Conservation (phyloP, 2,888 invertebrate genomes). For the Peribatodes rhomboidaria region DNA sequence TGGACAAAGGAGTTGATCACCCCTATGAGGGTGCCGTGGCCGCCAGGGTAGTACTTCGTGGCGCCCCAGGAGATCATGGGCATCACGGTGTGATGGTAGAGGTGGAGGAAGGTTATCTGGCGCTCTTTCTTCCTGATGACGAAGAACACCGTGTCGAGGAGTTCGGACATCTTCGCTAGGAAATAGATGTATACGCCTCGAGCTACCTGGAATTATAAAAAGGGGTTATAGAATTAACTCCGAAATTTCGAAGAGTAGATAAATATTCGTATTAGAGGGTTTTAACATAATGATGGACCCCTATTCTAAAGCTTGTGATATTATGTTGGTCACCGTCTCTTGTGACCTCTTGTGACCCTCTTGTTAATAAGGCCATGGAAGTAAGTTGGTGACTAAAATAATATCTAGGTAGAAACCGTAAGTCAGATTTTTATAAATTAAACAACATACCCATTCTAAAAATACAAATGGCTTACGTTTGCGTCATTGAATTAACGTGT, state of each 20-base stretch:
- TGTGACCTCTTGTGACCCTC: too few relatives aligned
- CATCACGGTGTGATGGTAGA: slow-evolving; percentile 98
- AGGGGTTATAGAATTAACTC: too few relatives aligned
- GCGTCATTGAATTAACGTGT: too few relatives aligned
- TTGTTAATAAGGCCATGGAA: too few relatives aligned
- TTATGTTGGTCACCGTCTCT: too few relatives aligned
- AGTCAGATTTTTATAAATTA: neutral
- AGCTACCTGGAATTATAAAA: slow-evolving; percentile 82
- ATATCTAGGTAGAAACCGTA: too few relatives aligned
- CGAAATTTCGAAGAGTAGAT: too few relatives aligned
- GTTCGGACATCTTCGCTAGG: slow-evolving; percentile 95
- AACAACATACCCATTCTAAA: neutral
- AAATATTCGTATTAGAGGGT: too few relatives aligned
- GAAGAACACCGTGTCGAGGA: slow-evolving; percentile 97
- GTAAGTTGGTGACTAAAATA: too few relatives aligned
- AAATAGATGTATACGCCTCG: slow-evolving; percentile 94
- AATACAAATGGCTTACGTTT: too few relatives aligned
- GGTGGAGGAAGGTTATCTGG: slow-evolving; percentile 96
- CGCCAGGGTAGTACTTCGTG: slow-evolving; percentile 94
- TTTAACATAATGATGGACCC: too few relatives aligned
- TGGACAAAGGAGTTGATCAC: slow-evolving; percentile 97
- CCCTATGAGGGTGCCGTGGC: slow-evolving; percentile 96
- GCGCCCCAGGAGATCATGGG: slow-evolving; percentile 97
- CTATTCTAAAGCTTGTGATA: too few relatives aligned
- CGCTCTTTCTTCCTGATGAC: slow-evolving; percentile 96